A percentile compares a stretch with the other conserved stretches of the same genome.
These are phyloP conservation scores for Sycobia sp. DNA, from an alignment of 1,140 invertebrate genomes.

Conservation along the genomic window DNA sequence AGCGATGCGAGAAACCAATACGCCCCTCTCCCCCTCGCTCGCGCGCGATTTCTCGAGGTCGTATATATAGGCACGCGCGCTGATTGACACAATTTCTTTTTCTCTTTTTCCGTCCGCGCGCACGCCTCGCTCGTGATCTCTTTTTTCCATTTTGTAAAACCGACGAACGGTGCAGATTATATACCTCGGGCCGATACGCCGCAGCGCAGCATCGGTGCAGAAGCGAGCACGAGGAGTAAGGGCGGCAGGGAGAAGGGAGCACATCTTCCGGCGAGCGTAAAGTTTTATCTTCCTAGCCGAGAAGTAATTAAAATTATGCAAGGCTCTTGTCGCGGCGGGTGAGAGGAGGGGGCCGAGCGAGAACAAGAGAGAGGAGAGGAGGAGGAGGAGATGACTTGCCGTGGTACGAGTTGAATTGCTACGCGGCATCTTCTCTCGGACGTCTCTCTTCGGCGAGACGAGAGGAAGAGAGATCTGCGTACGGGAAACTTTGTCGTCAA, in stretches of 20 bases:
- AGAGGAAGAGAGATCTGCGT: too few species aligned
- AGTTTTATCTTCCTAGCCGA: neutral
- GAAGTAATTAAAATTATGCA: conserved; percentile 21
- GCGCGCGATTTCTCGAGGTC: neutral
- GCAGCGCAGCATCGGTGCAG: too few species aligned
- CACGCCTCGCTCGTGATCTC: neutral
- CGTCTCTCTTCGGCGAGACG: too few species aligned
- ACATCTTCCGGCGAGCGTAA: too few species aligned
- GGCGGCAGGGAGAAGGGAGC: too few species aligned
- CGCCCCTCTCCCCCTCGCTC: neutral
- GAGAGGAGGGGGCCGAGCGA: neutral
- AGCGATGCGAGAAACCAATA: conserved; percentile 19
- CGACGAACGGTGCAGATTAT: too few species aligned
- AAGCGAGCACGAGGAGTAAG: too few species aligned
- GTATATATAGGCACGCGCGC: too few species aligned
- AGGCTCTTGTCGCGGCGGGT: neutral
- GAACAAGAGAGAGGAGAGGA: neutral
- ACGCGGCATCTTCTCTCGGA: neutral
- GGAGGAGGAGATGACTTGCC: neutral
- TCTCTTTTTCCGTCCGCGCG: too few species aligned
- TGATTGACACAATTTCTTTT: too few species aligned
- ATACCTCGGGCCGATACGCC: too few species aligned
- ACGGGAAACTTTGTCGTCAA: too few species aligned
- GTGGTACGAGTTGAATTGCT: conserved; percentile 8
- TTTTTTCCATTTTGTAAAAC: neutral